A percentile compares a stretch with the other conserved stretches of the same genome.
phyloP scores from a whole-genome alignment of 2,888 invertebrate genomes.

The Lepeophtheirus nordmannii region DNA sequence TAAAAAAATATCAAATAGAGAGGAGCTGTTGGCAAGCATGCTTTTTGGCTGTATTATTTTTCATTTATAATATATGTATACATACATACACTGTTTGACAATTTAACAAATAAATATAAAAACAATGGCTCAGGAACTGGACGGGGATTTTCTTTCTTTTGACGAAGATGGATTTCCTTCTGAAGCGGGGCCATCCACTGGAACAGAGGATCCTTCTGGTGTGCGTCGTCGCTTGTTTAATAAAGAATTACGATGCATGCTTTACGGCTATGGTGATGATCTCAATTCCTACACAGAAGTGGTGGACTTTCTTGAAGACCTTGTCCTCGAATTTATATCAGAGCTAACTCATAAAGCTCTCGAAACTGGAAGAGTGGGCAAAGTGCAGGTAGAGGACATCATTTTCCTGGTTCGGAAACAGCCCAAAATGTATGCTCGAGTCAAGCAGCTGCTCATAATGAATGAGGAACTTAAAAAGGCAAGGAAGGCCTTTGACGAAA shows the following conservation, averaged over 20 bases:
- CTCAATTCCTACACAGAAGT: conserved; percentile 98
- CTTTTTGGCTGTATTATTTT: no score
- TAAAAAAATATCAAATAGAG: no score
- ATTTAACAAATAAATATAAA: no score
- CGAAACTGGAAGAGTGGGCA: conserved; percentile 90
- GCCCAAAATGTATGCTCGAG: conserved; percentile 85
- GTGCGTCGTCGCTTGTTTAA: conserved; percentile 62
- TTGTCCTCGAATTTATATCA: conserved; percentile 92
- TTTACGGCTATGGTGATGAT: conserved; percentile 99
- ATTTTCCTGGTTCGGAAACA: conserved; percentile 90
- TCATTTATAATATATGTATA: no score
- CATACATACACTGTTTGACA: no score
- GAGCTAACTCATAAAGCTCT: conserved; percentile 73
- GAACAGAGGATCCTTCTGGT: conserved; percentile 22
- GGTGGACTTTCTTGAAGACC: conserved; percentile 87
- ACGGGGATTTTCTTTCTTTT: background rate
- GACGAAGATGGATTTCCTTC: background rate
- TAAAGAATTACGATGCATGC: conserved; percentile 88
- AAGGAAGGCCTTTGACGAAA: conserved; percentile 96
- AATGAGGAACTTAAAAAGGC: conserved; percentile 98
- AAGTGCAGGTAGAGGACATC: conserved; percentile 95
- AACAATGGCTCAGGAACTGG: background rate
- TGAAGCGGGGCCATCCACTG: background rate
- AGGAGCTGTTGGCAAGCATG: no score
- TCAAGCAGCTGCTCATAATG: conserved; percentile 91